These are phyloP conservation scores for Meta bourneti DNA, from an alignment of 2,888 invertebrate genomes.

Conservation along the genomic window DNA sequence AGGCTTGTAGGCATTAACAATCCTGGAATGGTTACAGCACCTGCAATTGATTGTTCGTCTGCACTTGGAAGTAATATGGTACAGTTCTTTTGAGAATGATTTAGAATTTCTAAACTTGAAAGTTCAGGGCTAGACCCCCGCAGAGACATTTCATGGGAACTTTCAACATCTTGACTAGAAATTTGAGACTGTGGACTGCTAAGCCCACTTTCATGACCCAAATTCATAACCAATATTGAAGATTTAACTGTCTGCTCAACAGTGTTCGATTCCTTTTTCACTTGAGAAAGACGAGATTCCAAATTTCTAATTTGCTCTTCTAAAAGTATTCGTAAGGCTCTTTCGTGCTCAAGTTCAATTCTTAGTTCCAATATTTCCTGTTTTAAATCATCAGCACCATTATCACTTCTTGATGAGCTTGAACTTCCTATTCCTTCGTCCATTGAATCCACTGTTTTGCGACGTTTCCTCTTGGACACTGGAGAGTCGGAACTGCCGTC, in stretches of 20 bases:
- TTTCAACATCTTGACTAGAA: constrained; percentile 59
- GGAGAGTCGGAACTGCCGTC: constrained; percentile 9
- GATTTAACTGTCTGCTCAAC: constrained; percentile 36
- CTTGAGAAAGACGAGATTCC: neutral
- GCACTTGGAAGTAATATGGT: constrained; percentile 55
- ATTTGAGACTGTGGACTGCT: constrained; percentile 67
- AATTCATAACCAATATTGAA: constrained; percentile 14
- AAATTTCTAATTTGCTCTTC: neutral
- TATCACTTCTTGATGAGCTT: neutral
- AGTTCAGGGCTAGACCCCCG: constrained; percentile 63
- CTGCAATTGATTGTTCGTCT: constrained; percentile 48
- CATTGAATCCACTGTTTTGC: constrained; percentile 2
- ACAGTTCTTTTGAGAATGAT: constrained; percentile 66
- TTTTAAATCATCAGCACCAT: neutral
- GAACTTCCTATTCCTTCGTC: constrained; percentile 18
- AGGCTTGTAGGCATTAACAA: constrained; percentile 31
- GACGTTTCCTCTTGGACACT: neutral
- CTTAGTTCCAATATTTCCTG: neutral
- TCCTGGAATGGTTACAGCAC: constrained; percentile 47
- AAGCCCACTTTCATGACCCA: constrained; percentile 50
- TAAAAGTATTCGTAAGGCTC: neutral
- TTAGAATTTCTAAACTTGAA: constrained; percentile 62
- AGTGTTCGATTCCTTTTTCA: too few relatives aligned
- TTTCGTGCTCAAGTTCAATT: constrained; percentile 2
- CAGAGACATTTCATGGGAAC: constrained; percentile 47